phyloP scores from a whole-genome alignment of 2,888 invertebrate species.

The Dryococelus australis region DNA sequence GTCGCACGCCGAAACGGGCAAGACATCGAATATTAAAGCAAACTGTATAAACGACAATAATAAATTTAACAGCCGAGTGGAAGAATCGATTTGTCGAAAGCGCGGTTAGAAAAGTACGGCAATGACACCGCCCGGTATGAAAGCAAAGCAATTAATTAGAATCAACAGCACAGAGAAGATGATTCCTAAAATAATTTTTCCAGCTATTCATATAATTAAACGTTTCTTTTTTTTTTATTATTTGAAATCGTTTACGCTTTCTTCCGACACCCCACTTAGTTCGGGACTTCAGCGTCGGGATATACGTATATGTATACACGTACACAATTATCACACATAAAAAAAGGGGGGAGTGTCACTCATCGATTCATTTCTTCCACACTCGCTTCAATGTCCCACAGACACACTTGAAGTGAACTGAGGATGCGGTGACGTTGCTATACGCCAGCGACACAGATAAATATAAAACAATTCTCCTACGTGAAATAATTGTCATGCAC shows the following conservation, averaged over 20 bases:
- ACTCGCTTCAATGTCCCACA: conserved; percentile 20
- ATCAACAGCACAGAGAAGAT: too few relatives aligned
- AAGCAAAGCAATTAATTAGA: too few relatives aligned
- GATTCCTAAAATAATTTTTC: too few relatives aligned
- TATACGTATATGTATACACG: not conserved
- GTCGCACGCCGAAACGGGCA: too few relatives aligned
- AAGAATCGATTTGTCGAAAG: too few relatives aligned
- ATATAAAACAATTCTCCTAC: not conserved
- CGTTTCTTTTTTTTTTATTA: too few relatives aligned
- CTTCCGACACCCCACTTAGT: not conserved
- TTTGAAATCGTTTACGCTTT: not conserved
- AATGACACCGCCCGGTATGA: too few relatives aligned
- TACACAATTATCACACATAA: conserved; percentile 12
- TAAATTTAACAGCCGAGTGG: too few relatives aligned
- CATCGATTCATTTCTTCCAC: conserved; percentile 35
- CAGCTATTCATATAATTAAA: too few relatives aligned
- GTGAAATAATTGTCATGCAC: not conserved
- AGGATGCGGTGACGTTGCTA: not conserved
- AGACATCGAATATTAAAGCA: too few relatives aligned
- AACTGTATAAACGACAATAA: too few relatives aligned
- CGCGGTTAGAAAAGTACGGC: too few relatives aligned
- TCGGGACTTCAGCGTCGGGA: not conserved
- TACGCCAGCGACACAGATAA: not conserved
- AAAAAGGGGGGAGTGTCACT: conserved; percentile 36
- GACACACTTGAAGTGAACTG: not conserved